Percentiles rank a stretch among this genome's conserved stretches.
Evolutionary conservation across 2,797 vertebrate species (phyloP).

Genomic region (Melopsittacus undulatus): DNA sequence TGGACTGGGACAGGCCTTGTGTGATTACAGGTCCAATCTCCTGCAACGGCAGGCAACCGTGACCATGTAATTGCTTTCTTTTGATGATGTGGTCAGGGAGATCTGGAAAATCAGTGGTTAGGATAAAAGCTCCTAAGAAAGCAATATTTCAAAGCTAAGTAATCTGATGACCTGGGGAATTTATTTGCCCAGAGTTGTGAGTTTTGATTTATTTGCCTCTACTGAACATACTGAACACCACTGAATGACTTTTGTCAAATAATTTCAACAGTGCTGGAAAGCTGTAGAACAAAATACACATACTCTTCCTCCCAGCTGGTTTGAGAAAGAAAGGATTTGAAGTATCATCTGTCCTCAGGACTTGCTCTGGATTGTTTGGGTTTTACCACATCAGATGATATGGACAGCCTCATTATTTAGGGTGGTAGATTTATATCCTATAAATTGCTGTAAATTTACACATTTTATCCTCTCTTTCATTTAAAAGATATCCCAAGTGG

Average conservation of each 20-base stretch:
- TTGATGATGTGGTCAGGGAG: not conserved
- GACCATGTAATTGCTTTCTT: not conserved
- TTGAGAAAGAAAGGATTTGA: not conserved
- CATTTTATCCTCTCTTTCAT: not conserved
- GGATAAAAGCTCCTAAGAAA: not conserved
- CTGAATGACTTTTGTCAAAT: not conserved
- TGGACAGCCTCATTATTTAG: not conserved
- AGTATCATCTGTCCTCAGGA: not conserved
- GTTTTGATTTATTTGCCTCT: conserved; percentile 27
- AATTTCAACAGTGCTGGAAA: not conserved
- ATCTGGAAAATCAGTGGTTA: not conserved
- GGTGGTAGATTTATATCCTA: not conserved
- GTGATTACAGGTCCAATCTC: not conserved
- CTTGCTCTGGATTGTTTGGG: not conserved
- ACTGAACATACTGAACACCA: not conserved
- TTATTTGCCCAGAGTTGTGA: not conserved
- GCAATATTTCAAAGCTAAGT: not conserved
- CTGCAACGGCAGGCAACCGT: not conserved
- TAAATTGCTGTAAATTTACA: not conserved
- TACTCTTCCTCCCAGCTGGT: rapidly evolving
- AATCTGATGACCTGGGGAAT: not conserved
- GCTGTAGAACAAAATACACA: not conserved
- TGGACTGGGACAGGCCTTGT: not conserved
- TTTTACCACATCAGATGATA: not conserved
- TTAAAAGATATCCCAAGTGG: not conserved